phyloP scores from a whole-genome alignment of 2,888 invertebrate genomes.

The Scaptomyza caliginosa region DNA sequence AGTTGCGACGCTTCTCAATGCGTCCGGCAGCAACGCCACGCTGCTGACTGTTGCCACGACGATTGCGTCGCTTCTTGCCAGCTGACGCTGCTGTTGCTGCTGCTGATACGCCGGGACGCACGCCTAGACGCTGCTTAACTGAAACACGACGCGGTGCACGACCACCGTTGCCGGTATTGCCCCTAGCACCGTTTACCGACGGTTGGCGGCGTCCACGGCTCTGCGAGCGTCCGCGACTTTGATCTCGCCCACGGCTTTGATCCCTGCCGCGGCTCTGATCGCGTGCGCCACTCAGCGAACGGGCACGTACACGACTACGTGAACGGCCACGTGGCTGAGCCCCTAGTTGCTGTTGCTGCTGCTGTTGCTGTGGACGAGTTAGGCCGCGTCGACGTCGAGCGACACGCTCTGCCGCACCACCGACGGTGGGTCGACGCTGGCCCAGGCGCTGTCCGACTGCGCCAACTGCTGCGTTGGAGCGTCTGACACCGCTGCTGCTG shows the following conservation, averaged over 20 bases:
- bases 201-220: slow-evolving; percentile 52
- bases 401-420: slow-evolving; percentile 77
- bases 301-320: slow-evolving; percentile 71
- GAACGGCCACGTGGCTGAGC: slow-evolving; percentile 63
- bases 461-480: slow-evolving; percentile 70
- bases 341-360: slow-evolving; percentile 35
- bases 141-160: slow-evolving; percentile 62
- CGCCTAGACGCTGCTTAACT: slow-evolving; percentile 80
- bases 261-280: slow-evolving; percentile 23
- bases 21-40: slow-evolving; percentile 78
- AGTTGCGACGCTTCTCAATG: slow-evolving; percentile 75
- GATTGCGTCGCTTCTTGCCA: slow-evolving; percentile 47
- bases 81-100: slow-evolving; percentile 26
- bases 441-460: slow-evolving; percentile 78
- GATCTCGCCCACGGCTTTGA: slow-evolving; percentile 44
- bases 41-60: slow-evolving; percentile 55
- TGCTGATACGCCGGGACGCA: slow-evolving; percentile 61
- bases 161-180: slow-evolving; percentile 9
- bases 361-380: slow-evolving; percentile 42
- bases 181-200: slow-evolving; percentile 31
- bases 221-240: slow-evolving; percentile 31
- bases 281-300: slow-evolving; percentile 34
- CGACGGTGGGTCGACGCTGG: slow-evolving; percentile 60
- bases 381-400: slow-evolving; percentile 63
- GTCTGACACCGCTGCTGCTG: slow-evolving; percentile 55